phyloP scores from a whole-genome alignment of 2,797 vertebrate genomes.

The Pseudochirops corinnae region DNA sequence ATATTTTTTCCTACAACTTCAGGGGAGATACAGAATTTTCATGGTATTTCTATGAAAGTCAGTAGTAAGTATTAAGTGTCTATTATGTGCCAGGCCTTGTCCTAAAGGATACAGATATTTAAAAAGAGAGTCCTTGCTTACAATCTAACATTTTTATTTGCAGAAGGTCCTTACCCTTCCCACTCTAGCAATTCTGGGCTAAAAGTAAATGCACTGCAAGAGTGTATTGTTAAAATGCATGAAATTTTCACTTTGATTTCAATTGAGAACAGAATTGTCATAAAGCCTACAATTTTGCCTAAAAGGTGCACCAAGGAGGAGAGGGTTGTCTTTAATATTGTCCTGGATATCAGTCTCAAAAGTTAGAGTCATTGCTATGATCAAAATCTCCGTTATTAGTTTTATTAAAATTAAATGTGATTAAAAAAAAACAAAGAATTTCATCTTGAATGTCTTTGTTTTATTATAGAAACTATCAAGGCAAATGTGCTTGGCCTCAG shows the following conservation, averaged over 20 bases:
- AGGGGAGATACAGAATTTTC: background rate
- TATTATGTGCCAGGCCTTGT: background rate
- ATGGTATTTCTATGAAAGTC: background rate
- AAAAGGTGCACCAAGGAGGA: background rate
- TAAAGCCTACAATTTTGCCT: background rate
- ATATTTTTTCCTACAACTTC: background rate
- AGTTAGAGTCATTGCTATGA: background rate
- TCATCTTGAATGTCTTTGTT: background rate
- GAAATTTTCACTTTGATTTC: background rate
- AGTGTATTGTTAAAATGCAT: background rate
- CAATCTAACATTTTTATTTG: background rate
- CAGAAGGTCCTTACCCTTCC: background rate
- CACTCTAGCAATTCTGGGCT: background rate
- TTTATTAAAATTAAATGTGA: background rate
- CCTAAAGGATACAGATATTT: background rate
- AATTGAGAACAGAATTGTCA: background rate
- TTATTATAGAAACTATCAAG: background rate
- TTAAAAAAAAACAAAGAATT: background rate
- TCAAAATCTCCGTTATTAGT: background rate
- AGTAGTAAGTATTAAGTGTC: background rate
- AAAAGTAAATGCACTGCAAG: background rate
- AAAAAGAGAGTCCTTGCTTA: background rate
- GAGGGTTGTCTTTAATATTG: background rate
- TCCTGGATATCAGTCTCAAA: background rate
- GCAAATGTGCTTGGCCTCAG: background rate